Conservation (phyloP, 2,888 invertebrate species). For the Cheilosia impressa region DNA sequence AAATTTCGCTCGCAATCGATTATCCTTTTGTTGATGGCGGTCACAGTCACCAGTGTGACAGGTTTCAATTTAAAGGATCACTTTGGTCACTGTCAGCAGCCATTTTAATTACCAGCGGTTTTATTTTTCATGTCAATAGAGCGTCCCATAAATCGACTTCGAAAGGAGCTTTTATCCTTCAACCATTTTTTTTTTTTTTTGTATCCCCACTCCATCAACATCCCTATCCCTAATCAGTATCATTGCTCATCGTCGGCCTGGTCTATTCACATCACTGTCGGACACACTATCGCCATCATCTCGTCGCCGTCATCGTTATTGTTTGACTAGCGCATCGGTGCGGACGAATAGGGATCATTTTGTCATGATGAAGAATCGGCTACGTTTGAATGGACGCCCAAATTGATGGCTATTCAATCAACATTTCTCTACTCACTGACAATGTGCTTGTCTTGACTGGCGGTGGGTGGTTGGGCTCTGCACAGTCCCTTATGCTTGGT, state of each 20-base stretch:
- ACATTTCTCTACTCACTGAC: constrained; percentile 12
- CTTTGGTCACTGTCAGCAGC: too few relatives aligned
- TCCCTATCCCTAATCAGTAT: constrained; percentile 42
- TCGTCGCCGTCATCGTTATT: too few relatives aligned
- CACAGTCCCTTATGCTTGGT: constrained; percentile 30
- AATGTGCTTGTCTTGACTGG: not conserved
- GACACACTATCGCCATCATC: not conserved
- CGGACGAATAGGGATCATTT: constrained; percentile 38
- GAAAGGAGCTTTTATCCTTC: not conserved
- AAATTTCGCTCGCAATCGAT: not conserved
- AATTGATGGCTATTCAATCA: constrained; percentile 72
- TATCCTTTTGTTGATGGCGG: not conserved
- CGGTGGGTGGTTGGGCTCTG: too few relatives aligned
- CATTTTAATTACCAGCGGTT: too few relatives aligned
- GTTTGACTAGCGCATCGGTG: constrained; percentile 27
- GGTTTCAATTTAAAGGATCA: too few relatives aligned
- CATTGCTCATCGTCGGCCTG: constrained; percentile 15
- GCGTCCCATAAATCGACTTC: not conserved
- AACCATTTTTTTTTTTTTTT: not conserved
- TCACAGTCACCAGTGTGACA: not conserved
- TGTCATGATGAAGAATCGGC: constrained; percentile 63
- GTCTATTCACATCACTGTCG: constrained; percentile 12
- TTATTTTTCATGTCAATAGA: not conserved
- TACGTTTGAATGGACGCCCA: constrained; percentile 61
- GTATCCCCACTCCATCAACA: constrained; percentile 11